Evolutionary conservation across 23 tunicate species (phyloP).

Genomic region (Phallusia fumigata): DNA sequence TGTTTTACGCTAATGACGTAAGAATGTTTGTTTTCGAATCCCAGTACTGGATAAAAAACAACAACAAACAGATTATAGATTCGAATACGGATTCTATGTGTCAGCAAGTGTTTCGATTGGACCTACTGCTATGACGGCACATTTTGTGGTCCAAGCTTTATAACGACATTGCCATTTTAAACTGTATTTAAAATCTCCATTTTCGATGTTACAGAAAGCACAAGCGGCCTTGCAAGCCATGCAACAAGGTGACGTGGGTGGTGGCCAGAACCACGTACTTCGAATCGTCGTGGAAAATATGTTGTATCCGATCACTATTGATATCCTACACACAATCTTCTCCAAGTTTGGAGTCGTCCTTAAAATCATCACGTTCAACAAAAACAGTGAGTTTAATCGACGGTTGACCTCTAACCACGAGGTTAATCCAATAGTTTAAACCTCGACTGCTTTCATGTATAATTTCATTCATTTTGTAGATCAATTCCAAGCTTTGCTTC

Average conservation of each 20-base stretch:
- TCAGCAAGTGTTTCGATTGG: too few relatives aligned
- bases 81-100: too few relatives aligned
- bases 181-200: not conserved
- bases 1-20: too few relatives aligned
- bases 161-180: not conserved
- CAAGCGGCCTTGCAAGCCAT: constrained; percentile 89
- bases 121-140: too few relatives aligned
- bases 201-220: constrained; percentile 54
- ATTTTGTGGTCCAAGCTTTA: not conserved
- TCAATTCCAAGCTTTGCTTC: constrained; percentile 96
- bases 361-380: constrained; percentile 95
- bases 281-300: constrained; percentile 85
- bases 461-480: constrained; percentile 36
- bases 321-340: constrained; percentile 83
- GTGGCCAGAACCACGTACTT: constrained; percentile 90
- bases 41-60: too few relatives aligned
- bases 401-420: too few relatives aligned
- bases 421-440: too few relatives aligned
- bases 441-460: not conserved
- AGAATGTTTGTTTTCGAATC: too few relatives aligned
- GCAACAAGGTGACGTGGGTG: constrained; percentile 82
- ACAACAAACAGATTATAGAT: too few relatives aligned
- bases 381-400: constrained; percentile 65
- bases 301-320: constrained; percentile 81
- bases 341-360: constrained; percentile 81